Base-by-base conservation (phyloP, 1,140 invertebrate genomes). In the Platorchestia sp. region DNA sequence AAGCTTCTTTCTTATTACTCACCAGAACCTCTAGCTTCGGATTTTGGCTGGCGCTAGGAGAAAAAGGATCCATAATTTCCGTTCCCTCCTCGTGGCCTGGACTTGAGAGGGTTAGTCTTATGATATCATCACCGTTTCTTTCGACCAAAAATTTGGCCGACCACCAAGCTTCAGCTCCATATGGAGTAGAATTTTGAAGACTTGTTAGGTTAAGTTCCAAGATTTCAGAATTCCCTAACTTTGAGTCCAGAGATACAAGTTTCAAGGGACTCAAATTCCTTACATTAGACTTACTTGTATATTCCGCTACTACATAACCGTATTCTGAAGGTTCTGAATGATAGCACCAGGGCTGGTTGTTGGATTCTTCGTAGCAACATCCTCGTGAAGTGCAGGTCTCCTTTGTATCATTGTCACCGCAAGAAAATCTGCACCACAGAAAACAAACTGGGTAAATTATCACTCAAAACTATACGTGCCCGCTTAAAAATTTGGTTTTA, bases 261-360 rank as follows among this genome's bases (percentile, higher is more conserved):
- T 44, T 42, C 41, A 89, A 44, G 27, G 87, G 87, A 89, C 41
- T 89, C 87, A 16, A 42, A 14, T 44, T 89, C 27, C 10, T 43
- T 89, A 5, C 41, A 44, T 5, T 27, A 44, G 41, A 7, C 1
- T 16, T 42, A 89, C 41, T 89, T n/a, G n/a, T n/a, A n/a, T n/a
- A n/a, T 89, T 89, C 43, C 1, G 43, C 1, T 43, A 96, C 43
- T 42, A 47, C 59, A 95, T 95, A 96, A 36, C 95, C 95, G 45
- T 96, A 96, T 59, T 95, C 95, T 0, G 95, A 95, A 7, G 96
- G 96, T 22, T 95, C 45, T 45, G 95, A 95, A 95, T 96, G 96
- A 86, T 95, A 96, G 86, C 96, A 96, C 22, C 42, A 86, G 6
- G 95, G 95, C 40, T 95, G 75, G 95, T 86, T 91, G 27, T 45